Evolutionary conservation across 2,888 invertebrate genomes (phyloP), one percentile per base, ranked within the genome.

Genomic region (Archips crataeganus): DNA sequence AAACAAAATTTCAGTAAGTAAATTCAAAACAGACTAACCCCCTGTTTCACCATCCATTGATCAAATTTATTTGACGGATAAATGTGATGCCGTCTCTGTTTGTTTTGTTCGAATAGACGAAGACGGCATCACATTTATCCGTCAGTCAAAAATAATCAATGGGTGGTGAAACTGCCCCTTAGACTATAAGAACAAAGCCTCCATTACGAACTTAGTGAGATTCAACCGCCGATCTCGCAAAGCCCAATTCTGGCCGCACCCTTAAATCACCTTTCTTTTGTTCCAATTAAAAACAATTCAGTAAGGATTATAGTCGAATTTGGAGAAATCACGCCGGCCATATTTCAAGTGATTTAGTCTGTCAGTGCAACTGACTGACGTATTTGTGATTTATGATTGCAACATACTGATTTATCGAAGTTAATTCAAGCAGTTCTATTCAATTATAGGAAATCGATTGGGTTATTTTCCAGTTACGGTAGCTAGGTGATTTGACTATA

Each of bases 251-350:
- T 3, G 54, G 6, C 23, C 4, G 42, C 42, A 59, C 79, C 77
- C 80, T 80, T 78, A 75, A 64, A 45, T 75, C 74, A 81, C 84
- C 82, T 77, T 83, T 79, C 80, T 88, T 90, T 90, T 88, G 82
- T 79, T 82, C 87, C 92, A 92, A 93, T 94, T 92, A 94, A 90
- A 89, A 87, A 84, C 86, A 87, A 90, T 90, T 87, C 84, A 79
- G 84, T 69, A 78, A 75, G 84, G 83, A 90, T 91, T 90, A 88
- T 89, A 90, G 79, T 87, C 81, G 84, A 89, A 89, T 92, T 90
- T 87, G 79, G 83, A 81, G 78, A 80, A 81, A 80, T 75, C 75
- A 78, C 80, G 78, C 85, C 85, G 83, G 85, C 85, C 83, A 92
- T 92, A 91, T 89, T 89, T 93, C 88, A 91, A 87, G 85, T 84